These are phyloP conservation scores for Dasypus novemcinctus DNA, from an alignment of 2,113 vertebrate genomes.

Conservation along the genomic window DNA sequence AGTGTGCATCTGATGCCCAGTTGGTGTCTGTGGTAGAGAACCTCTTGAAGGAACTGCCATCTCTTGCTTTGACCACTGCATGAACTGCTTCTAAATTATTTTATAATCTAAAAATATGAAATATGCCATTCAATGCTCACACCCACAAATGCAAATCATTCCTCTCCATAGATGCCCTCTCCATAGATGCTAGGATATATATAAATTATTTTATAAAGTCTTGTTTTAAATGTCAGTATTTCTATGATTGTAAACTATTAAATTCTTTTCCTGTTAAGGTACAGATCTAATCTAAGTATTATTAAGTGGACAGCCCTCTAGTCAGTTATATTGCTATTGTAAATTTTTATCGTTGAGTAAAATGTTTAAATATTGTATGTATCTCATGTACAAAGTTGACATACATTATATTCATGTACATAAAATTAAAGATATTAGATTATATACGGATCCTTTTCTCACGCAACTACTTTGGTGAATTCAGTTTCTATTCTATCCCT, in stretches of 20 bases:
- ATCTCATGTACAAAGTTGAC: slow-evolving; percentile 97
- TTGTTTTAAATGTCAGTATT: slow-evolving; percentile 89
- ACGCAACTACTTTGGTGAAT: slow-evolving; percentile 23
- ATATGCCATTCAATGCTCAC: slow-evolving; percentile 77
- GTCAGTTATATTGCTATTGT: slow-evolving; percentile 88
- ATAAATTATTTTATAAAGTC: slow-evolving; percentile 99
- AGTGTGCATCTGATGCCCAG: slow-evolving; percentile 73
- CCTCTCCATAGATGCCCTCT: slow-evolving; percentile 81
- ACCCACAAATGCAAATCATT: slow-evolving; percentile 73
- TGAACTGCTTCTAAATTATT: slow-evolving; percentile 92
- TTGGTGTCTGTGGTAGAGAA: slow-evolving; percentile 79
- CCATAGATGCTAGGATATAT: slow-evolving; percentile 87
- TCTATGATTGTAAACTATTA: slow-evolving; percentile 92
- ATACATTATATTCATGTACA: slow-evolving; percentile 89
- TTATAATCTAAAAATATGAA: slow-evolving; percentile 83
- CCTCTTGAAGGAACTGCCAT: slow-evolving; percentile 70
- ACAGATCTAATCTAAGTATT: slow-evolving; percentile 89
- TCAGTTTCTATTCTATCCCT: not conserved
- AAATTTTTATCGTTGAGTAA: slow-evolving; percentile 92
- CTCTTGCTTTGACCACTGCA: slow-evolving; percentile 87
- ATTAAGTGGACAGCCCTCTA: slow-evolving; percentile 81
- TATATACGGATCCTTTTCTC: slow-evolving; percentile 77
- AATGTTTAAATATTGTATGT: slow-evolving; percentile 91
- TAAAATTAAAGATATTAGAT: slow-evolving; percentile 89
- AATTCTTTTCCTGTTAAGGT: slow-evolving; percentile 81